Evolutionary conservation across 2,797 vertebrate genomes (phyloP), one percentile per base, ranked within the genome.

Genomic region (Siniperca scherzeri): DNA sequence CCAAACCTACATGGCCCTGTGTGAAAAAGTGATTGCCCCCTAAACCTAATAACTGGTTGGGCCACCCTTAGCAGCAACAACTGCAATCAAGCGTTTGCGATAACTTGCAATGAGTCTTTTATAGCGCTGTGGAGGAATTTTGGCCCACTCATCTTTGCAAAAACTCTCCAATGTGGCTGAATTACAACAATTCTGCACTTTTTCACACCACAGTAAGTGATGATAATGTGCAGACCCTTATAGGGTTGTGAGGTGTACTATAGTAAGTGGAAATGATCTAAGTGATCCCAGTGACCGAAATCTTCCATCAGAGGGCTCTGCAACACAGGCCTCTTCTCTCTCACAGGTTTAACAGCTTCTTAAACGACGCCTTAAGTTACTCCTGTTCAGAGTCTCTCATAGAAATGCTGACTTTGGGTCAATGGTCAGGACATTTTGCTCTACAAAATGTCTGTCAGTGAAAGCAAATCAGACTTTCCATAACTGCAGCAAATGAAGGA

Each of bases 241-340:
- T 25, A 67, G 65, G 79, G 79, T 83, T 65, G 70, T 27, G 10
- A 69, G 66, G 57, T 81, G 62, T 85, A 42, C 55, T 83, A 64
- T 22, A 64, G 44, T 27, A 7, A 42, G 64, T 67, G 36, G 33
- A 56, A 76, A 70, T 66, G 17, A 64, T 74, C 25, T 9, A 30
- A 56, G 59, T 38, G 52, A 71, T 80, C 36, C 38, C 38, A 71
- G 4, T 48, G 33, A 62, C 60, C 30, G 36, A 74, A n/a, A 30
- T 30, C 13, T 14, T 25, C 33, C 64, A 65, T 40, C 73, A 81
- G 48, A 55, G 59, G 65, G 40, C 53, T 48, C 42, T 61, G 76
- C 30, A 44, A 50, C 52, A 22, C 62, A 21, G 16, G 9, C 19
- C 1, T 52, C 64, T 14, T n/a, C 13, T 73, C 13, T 25, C n/a